Evolutionary conservation across 2,113 vertebrate species (phyloP).

Genomic region (Neogale vison): DNA sequence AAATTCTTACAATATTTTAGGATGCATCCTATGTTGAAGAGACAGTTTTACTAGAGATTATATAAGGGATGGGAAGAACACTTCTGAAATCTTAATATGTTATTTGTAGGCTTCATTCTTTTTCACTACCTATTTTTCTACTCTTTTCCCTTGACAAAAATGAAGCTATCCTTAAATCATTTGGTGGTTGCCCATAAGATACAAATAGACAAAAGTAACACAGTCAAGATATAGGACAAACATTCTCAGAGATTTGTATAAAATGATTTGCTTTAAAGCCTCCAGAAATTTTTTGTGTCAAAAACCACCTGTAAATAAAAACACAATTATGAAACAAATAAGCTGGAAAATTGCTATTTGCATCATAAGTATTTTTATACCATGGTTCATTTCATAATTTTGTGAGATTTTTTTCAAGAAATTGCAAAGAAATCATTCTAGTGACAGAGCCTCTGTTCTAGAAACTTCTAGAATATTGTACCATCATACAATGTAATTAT

Average conservation of each 20-base stretch:
- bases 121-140: not conserved
- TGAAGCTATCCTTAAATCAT: not conserved
- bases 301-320: constrained; percentile 38
- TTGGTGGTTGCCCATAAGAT: not conserved
- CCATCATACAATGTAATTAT: not conserved
- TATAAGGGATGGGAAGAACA: not conserved
- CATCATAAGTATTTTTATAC: constrained; percentile 51
- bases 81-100: not conserved
- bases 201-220: not conserved
- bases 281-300: not conserved
- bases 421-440: not conserved
- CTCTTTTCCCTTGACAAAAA: not conserved
- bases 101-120: not conserved
- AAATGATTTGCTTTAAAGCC: constrained; percentile 11
- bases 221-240: not conserved
- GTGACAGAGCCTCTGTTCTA: not conserved
- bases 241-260: not conserved
- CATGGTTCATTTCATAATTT: constrained; percentile 3
- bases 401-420: not conserved
- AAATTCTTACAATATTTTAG: constrained; percentile 3
- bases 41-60: not conserved
- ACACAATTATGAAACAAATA: constrained; percentile 27
- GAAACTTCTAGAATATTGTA: constrained; percentile 21
- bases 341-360: constrained; percentile 26
- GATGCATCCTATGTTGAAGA: not conserved